These are phyloP conservation scores for Eupithecia inturbata DNA, from an alignment of 2,888 invertebrate species.

Conservation along the genomic window DNA sequence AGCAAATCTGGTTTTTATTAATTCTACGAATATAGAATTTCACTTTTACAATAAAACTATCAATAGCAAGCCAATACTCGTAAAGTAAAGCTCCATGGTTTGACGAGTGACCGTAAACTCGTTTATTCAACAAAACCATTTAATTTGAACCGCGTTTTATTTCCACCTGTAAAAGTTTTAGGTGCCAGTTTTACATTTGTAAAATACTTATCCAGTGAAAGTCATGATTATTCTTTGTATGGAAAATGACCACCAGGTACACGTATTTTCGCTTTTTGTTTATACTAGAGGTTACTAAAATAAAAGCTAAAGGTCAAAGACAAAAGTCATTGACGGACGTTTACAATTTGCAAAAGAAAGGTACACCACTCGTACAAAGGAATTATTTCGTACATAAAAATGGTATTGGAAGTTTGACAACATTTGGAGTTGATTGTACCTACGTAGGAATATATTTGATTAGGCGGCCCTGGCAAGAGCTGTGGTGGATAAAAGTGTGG, in stretches of 20 bases:
- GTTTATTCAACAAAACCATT: neutral
- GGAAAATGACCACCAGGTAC: neutral
- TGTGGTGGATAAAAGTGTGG: conserved; percentile 55
- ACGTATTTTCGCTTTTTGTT: neutral
- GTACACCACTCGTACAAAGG: neutral
- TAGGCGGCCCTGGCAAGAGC: conserved; percentile 7
- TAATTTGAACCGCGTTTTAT: conserved; percentile 2
- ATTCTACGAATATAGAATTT: neutral
- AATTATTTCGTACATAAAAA: neutral
- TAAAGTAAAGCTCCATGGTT: neutral
- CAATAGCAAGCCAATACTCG: neutral
- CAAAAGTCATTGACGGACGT: neutral
- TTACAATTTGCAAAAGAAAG: neutral
- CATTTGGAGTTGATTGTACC: neutral
- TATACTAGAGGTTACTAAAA: neutral
- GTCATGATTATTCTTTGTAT: neutral
- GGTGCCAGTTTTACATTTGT: neutral
- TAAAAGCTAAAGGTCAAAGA: neutral
- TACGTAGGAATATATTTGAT: neutral
- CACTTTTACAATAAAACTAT: neutral
- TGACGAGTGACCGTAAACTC: conserved; percentile 6
- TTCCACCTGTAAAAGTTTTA: conserved; percentile 10
- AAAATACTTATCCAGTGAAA: neutral
- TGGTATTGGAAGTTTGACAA: neutral
- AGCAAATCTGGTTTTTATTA: neutral